Conservation (phyloP, 2,888 invertebrate species). For the Drosophila koepferae region DNA sequence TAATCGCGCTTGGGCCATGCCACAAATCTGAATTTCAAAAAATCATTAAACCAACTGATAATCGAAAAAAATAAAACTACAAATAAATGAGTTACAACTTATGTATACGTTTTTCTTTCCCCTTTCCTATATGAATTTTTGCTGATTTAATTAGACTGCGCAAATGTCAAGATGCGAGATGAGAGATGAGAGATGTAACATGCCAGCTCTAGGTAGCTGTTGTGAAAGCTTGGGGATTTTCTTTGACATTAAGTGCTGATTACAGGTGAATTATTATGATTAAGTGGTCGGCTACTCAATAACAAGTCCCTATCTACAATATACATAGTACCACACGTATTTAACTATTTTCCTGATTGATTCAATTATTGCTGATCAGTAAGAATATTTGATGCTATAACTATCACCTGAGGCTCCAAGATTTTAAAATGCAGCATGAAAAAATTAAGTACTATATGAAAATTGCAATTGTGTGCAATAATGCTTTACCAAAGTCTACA, state of each 20-base stretch:
- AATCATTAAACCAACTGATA: constrained; percentile 60
- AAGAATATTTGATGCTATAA: neutral
- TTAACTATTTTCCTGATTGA: neutral
- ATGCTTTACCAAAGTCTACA: neutral
- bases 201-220: constrained; percentile 17
- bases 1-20: constrained; percentile 55
- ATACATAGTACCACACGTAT: too few relatives aligned
- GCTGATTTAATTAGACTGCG: constrained; percentile 36
- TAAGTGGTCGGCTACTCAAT: constrained; percentile 50
- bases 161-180: constrained; percentile 29
- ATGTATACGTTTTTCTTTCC: constrained; percentile 29
- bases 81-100: constrained; percentile 34
- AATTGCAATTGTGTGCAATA: neutral
- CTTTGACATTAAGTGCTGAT: constrained; percentile 43
- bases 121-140: constrained; percentile 3
- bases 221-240: constrained; percentile 40
- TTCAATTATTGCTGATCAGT: neutral
- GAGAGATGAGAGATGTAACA: too few relatives aligned
- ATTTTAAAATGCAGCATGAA: too few relatives aligned
- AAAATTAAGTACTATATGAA: neutral
- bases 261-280: constrained; percentile 39
- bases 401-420: neutral
- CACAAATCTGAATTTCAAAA: constrained; percentile 63
- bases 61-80: constrained; percentile 33
- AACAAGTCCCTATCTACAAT: constrained; percentile 24